Percentiles rank a stretch among this genome's conserved stretches.
Conservation (phyloP, 1,140 invertebrate genomes). For the Muscidifurax raptorellus region DNA sequence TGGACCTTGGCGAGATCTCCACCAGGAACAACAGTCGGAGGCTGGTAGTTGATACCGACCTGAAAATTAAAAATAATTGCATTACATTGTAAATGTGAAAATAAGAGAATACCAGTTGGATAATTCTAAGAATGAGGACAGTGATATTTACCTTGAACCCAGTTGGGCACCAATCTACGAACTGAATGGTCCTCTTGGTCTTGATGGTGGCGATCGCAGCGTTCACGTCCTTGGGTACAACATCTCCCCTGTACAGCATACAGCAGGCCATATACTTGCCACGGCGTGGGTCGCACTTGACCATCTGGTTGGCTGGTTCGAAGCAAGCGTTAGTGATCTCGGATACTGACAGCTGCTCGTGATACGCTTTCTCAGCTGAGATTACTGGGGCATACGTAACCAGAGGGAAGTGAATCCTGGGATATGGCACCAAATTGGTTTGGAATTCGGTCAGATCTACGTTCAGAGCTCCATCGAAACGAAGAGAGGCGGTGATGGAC, state of each 20-base stretch:
- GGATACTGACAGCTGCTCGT: slow-evolving; percentile 77
- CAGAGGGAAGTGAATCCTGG: slow-evolving; percentile 79
- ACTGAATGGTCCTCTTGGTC: slow-evolving; percentile 80
- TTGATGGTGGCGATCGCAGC: slow-evolving; percentile 81
- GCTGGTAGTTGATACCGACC: slow-evolving; percentile 76
- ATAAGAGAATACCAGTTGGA: not conserved
- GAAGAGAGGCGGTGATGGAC: slow-evolving; percentile 79
- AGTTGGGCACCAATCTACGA: slow-evolving; percentile 87
- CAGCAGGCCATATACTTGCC: slow-evolving; percentile 86
- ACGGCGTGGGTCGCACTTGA: slow-evolving; percentile 81
- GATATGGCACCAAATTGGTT: slow-evolving; percentile 79
- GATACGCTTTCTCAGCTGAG: slow-evolving; percentile 76
- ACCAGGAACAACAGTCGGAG: slow-evolving; percentile 79
- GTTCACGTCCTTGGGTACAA: slow-evolving; percentile 83
- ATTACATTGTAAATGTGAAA: slow-evolving; percentile 69
- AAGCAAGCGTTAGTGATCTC: slow-evolving; percentile 84
- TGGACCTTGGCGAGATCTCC: slow-evolving; percentile 66
- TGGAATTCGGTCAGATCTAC: slow-evolving; percentile 78
- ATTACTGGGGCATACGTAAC: slow-evolving; percentile 79
- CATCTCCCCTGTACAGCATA: slow-evolving; percentile 80
- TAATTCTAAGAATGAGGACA: slow-evolving; percentile 60
- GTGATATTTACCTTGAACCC: slow-evolving; percentile 75
- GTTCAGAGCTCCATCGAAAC: slow-evolving; percentile 61
- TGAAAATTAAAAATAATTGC: slow-evolving; percentile 74
- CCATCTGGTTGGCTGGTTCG: slow-evolving; percentile 81